These are phyloP conservation scores for Gallinago jamesoni DNA, from an alignment of 2,113 vertebrate species.

Conservation along the genomic window DNA sequence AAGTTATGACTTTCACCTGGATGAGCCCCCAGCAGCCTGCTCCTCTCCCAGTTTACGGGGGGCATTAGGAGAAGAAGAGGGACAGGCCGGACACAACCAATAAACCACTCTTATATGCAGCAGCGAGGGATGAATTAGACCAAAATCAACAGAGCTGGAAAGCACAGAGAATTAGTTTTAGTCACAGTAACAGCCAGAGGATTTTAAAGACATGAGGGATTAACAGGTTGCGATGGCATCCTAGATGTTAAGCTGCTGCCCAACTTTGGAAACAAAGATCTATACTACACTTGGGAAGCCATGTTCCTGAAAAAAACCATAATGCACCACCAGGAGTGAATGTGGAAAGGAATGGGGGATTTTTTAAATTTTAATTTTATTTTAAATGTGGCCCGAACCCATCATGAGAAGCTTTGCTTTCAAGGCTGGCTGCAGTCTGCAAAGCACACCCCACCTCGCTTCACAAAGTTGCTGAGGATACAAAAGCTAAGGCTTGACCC, in stretches of 20 bases:
- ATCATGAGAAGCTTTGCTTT: background rate
- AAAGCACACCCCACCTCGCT: background rate
- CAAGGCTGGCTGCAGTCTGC: background rate
- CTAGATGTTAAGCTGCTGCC: background rate
- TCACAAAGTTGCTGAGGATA: background rate
- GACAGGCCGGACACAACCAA: background rate
- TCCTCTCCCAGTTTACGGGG: background rate
- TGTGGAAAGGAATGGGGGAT: background rate
- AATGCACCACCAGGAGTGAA: background rate
- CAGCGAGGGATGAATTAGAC: background rate
- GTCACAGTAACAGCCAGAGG: background rate
- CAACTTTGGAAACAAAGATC: background rate
- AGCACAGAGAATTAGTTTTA: background rate
- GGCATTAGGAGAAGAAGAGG: background rate
- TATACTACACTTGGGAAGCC: background rate
- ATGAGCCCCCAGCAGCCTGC: background rate
- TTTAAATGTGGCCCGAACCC: background rate
- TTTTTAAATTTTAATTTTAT: background rate
- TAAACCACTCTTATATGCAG: background rate
- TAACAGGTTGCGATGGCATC: background rate
- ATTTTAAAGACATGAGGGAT: background rate
- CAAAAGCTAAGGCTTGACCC: background rate
- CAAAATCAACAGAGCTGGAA: background rate
- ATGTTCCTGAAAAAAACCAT: background rate
- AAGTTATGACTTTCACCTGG: background rate